Conservation (phyloP, 1,140 invertebrate species). For the Lasioglossum baleicum region DNA sequence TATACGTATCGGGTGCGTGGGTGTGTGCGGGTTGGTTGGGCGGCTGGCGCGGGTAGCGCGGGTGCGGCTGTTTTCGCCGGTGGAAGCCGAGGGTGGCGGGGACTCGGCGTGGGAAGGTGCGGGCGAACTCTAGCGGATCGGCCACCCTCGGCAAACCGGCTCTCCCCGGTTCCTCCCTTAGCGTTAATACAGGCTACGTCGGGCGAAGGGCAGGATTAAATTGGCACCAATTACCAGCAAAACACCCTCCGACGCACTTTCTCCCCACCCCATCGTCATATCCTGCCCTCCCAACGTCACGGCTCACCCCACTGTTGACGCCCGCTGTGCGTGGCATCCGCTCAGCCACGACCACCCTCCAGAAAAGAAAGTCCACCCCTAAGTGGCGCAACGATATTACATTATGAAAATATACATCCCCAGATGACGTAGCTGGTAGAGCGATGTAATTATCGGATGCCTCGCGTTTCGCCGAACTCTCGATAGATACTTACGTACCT, state of each 20-base stretch:
- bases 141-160: conserved; percentile 51
- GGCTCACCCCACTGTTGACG: conserved; percentile 36
- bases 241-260: conserved; percentile 81
- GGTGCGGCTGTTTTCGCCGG: conserved; percentile 58
- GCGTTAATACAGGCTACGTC: conserved; percentile 76
- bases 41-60: conserved; percentile 21
- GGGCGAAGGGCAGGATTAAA: conserved; percentile 81
- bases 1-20: conserved; percentile 30
- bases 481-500: not conserved
- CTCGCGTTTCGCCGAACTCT: conserved; percentile 1
- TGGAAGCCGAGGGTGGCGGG: conserved; percentile 22
- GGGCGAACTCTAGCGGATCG: conserved; percentile 44
- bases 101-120: conserved; percentile 69
- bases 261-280: conserved; percentile 39
- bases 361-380: conserved; percentile 57
- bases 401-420: conserved; percentile 72
- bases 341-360: conserved; percentile 53
- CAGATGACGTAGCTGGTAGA: conserved; percentile 65
- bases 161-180: conserved; percentile 61
- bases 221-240: conserved; percentile 87
- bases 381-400: conserved; percentile 71
- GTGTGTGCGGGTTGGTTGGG: not conserved
- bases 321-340: conserved; percentile 49
- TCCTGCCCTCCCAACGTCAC: conserved; percentile 15
- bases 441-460: conserved; percentile 62